Base-by-base conservation (phyloP, 2,888 invertebrate genomes). In the Pecten maximus region DNA sequence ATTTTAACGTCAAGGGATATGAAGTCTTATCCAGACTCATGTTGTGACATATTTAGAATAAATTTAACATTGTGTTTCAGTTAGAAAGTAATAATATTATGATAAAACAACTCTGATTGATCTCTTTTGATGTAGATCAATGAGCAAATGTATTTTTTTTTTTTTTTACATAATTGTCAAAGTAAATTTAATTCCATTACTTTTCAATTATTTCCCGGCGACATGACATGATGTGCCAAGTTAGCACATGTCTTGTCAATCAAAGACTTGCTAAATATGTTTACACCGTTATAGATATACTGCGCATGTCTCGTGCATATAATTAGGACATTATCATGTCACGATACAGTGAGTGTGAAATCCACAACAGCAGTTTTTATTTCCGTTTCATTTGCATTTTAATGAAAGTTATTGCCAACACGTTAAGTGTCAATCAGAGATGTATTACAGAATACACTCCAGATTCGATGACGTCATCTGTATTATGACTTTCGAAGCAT, bases 191-290 rank as follows among this genome's bases (percentile, higher is more conserved):
- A 44, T 44, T 6, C 12, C 12, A 44, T 44, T 44, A 44, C 44
- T 10, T 10, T 35, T 74, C 28, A 8, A 35, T 28, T 28, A 23
- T 0, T 74, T 35, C 74, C 8, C 28, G 28, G 12, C 10, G 15
- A 74, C 35, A 6, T 74, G 74, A 74, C 74, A 35, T 35, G 0
- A 35, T 35, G 35, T 74, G 74, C 74, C 74, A 74, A 35, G 35
- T 12, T 35, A 74, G 74, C 74, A 74, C 74, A 74, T 74, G 74
- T 74, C 35, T 35, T 74, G 74, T 74, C 74, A 74, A 74, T 74
- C 74, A 74, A 28, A 23, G 4, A 10, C 74, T 74, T 23, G 15
- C 74, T 74, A 35, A 74, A 74, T 74, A 74, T 74, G 74, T 74
- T 74, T 74, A 74, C 74, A 28, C 35, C 35, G 35, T 28, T 28